These are phyloP conservation scores for Eristalinus aeneus DNA, from an alignment of 2,888 invertebrate genomes.

Conservation along the genomic window DNA sequence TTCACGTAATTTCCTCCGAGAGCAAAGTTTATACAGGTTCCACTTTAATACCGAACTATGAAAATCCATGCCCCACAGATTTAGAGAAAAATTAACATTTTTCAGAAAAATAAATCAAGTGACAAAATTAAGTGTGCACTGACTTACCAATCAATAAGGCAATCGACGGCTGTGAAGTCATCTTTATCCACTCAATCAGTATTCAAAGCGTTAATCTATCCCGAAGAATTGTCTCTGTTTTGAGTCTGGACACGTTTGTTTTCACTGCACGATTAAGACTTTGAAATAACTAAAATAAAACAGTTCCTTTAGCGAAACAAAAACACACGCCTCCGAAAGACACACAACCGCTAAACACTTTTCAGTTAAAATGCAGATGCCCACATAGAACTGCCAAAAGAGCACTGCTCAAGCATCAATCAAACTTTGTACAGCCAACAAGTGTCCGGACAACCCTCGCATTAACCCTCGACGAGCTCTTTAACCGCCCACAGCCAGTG, in stretches of 20 bases:
- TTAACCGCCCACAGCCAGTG: background rate
- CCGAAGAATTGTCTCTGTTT: conserved; percentile 1
- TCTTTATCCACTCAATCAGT: conserved; percentile 30
- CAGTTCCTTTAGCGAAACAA: background rate
- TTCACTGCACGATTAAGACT: background rate
- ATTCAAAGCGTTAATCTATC: conserved; percentile 21
- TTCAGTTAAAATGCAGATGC: background rate
- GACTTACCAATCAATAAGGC: conserved; percentile 67
- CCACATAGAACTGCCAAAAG: conserved; percentile 45
- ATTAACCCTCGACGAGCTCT: background rate
- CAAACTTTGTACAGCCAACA: conserved; percentile 1
- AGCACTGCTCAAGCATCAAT: conserved; percentile 12
- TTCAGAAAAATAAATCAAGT: background rate
- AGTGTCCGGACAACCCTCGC: background rate
- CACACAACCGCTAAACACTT: too few relatives aligned
- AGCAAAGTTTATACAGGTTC: too few relatives aligned
- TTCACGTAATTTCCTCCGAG: too few relatives aligned
- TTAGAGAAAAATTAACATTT: too few relatives aligned
- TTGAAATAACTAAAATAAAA: background rate
- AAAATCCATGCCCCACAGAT: too few relatives aligned
- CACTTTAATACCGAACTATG: too few relatives aligned
- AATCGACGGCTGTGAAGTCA: conserved; percentile 63
- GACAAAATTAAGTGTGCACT: too few relatives aligned
- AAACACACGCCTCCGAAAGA: too few relatives aligned
- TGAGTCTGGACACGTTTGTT: conserved; percentile 19